phyloP scores from a whole-genome alignment of 2,113 vertebrate species.

The Tricholaema leucomelas region DNA sequence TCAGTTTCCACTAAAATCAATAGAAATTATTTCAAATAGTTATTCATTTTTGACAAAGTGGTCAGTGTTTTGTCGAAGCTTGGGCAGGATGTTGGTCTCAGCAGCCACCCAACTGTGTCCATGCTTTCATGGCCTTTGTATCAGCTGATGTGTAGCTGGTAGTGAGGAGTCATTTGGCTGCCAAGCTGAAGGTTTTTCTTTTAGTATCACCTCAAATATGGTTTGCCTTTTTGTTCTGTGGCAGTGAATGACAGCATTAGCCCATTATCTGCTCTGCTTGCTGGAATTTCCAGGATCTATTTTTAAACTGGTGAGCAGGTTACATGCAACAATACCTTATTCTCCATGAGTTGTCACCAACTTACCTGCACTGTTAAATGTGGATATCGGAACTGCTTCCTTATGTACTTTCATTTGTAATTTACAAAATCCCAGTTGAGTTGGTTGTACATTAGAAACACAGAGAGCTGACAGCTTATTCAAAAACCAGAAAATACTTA shows the following conservation, averaged over 20 bases:
- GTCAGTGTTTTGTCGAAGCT: background rate
- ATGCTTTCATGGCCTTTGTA: background rate
- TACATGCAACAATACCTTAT: background rate
- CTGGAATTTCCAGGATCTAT: background rate
- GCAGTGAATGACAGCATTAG: background rate
- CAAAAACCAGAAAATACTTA: background rate
- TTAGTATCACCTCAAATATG: background rate
- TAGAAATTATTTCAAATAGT: background rate
- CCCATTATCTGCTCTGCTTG: background rate
- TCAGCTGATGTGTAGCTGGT: background rate
- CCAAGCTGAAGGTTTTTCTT: background rate
- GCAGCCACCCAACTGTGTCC: background rate
- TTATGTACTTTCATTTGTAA: background rate
- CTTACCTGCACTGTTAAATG: background rate
- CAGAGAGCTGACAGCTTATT: background rate
- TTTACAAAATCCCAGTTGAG: background rate
- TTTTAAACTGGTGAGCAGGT: background rate
- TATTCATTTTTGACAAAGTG: fast-evolving
- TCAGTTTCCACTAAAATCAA: background rate
- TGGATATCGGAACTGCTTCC: background rate
- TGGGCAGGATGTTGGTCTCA: background rate
- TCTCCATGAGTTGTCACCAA: background rate
- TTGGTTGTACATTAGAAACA: background rate
- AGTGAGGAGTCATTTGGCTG: background rate
- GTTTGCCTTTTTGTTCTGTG: background rate